Evolutionary conservation across 2,888 invertebrate species (phyloP).

Genomic region (Junonia oenone): DNA sequence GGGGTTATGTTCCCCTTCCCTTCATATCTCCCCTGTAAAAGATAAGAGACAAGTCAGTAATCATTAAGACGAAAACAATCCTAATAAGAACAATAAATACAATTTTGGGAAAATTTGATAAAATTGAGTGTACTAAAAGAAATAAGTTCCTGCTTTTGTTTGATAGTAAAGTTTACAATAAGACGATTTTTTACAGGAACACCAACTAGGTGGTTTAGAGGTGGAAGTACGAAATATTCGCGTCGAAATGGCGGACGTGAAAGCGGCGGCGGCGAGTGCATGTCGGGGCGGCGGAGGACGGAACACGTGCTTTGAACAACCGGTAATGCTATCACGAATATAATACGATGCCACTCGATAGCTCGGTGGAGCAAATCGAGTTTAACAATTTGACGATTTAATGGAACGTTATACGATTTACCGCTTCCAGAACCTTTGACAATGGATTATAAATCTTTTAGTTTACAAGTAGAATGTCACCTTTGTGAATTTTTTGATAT

Average conservation of each 20-base stretch:
- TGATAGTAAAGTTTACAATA: neutral
- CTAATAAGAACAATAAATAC: too few species aligned
- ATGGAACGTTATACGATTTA: neutral
- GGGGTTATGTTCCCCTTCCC: too few species aligned
- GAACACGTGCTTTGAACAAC: conserved; percentile 57
- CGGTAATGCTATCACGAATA: conserved; percentile 37
- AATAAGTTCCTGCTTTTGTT: too few species aligned
- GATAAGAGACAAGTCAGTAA: too few species aligned
- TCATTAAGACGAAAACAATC: too few species aligned
- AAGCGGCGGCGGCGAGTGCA: conserved; percentile 35
- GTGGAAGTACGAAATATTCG: conserved; percentile 76
- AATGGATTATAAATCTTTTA: neutral
- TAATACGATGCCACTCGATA: neutral
- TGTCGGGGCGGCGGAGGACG: conserved; percentile 47
- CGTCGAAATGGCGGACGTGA: conserved; percentile 47
- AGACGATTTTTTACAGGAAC: conserved; percentile 60
- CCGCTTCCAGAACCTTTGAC: neutral
- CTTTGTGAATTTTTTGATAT: neutral
- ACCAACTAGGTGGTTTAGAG: conserved; percentile 80
- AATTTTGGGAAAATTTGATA: too few species aligned
- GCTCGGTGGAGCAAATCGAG: neutral
- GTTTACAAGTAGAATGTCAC: too few species aligned
- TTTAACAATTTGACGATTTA: neutral
- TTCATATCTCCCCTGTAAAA: too few species aligned
- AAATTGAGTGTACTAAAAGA: too few species aligned